phyloP scores from a whole-genome alignment of 2,113 vertebrate species.

The Centropristis striata region DNA sequence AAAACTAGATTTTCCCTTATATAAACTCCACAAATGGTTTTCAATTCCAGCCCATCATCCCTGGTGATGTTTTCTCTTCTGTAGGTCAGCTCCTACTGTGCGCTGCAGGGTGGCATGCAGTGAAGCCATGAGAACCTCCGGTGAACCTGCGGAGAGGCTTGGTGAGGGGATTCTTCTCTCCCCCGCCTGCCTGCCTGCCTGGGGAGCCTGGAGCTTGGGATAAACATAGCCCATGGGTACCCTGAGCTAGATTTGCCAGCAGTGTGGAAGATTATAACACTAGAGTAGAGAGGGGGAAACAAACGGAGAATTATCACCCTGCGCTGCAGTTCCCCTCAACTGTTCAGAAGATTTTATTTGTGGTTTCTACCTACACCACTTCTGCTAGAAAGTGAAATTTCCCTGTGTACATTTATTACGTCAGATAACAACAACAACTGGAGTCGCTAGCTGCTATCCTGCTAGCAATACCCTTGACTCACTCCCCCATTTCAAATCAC shows the following conservation, averaged over 20 bases:
- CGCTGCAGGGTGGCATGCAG: slow-evolving; percentile 42
- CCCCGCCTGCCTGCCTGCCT: neutral
- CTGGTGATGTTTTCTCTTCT: slow-evolving; percentile 44
- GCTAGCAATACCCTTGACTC: too few relatives aligned
- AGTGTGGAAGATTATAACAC: slow-evolving; percentile 55
- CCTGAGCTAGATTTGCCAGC: slow-evolving; percentile 45
- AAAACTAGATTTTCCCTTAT: neutral
- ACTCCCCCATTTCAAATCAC: too few relatives aligned
- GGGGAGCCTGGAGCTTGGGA: slow-evolving; percentile 27
- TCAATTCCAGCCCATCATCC: neutral
- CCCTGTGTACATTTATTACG: too few relatives aligned
- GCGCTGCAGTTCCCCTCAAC: too few relatives aligned
- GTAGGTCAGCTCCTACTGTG: slow-evolving; percentile 57
- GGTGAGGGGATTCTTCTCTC: slow-evolving; percentile 21
- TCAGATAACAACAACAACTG: too few relatives aligned
- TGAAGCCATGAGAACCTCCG: slow-evolving; percentile 62
- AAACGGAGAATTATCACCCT: too few relatives aligned
- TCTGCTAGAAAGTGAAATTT: too few relatives aligned
- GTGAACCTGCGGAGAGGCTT: slow-evolving; percentile 42
- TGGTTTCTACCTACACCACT: too few relatives aligned
- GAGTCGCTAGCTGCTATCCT: too few relatives aligned
- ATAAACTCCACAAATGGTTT: neutral
- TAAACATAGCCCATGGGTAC: slow-evolving; percentile 52
- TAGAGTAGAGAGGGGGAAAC: neutral
- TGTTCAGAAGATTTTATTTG: too few relatives aligned